A percentile compares a stretch with the other conserved stretches of the same genome.
These are phyloP conservation scores for Lamproptera curius DNA, from an alignment of 2,888 invertebrate genomes.

Conservation along the genomic window DNA sequence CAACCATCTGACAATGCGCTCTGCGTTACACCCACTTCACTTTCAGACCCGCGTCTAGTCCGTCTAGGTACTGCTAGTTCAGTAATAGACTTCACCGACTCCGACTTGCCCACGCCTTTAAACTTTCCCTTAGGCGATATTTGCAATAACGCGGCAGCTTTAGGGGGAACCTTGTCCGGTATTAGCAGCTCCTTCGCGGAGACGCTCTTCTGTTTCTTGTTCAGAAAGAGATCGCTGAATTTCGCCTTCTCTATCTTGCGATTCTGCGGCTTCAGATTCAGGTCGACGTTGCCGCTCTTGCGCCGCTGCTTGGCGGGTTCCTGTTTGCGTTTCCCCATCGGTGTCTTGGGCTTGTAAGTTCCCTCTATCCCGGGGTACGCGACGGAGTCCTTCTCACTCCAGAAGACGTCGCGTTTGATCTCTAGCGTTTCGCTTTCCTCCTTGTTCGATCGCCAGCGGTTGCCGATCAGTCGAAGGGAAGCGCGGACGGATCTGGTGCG, in stretches of 20 bases:
- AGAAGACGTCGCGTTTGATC: slow-evolving; percentile 57
- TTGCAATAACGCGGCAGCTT: slow-evolving; percentile 80
- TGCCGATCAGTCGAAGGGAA: slow-evolving; percentile 82
- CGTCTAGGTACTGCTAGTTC: slow-evolving; percentile 49
- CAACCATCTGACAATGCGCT: slow-evolving; percentile 57
- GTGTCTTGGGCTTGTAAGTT: slow-evolving; percentile 67
- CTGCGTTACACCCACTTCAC: slow-evolving; percentile 56
- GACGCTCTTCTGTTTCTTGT: slow-evolving; percentile 65
- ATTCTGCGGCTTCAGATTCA: slow-evolving; percentile 58
- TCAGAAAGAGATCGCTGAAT: slow-evolving; percentile 68
- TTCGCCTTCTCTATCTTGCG: slow-evolving; percentile 66
- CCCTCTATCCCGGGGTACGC: slow-evolving; percentile 68
- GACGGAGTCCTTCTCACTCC: slow-evolving; percentile 65
- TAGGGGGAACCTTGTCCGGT: slow-evolving; percentile 78
- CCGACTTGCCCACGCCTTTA: slow-evolving; percentile 61
- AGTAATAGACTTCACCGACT: slow-evolving; percentile 57
- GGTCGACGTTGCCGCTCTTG: slow-evolving; percentile 66
- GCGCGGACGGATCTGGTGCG: slow-evolving; percentile 84
- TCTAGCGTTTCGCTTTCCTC: slow-evolving; percentile 56
- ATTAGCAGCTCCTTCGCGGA: slow-evolving; percentile 63
- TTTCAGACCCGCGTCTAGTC: slow-evolving; percentile 64
- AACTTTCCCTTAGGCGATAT: slow-evolving; percentile 70
- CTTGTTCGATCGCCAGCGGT: slow-evolving; percentile 76
- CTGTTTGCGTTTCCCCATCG: slow-evolving; percentile 64
- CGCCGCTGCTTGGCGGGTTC: slow-evolving; percentile 53